phyloP scores from a whole-genome alignment of 2,797 vertebrate species.

The Microctenopoma lineatum region DNA sequence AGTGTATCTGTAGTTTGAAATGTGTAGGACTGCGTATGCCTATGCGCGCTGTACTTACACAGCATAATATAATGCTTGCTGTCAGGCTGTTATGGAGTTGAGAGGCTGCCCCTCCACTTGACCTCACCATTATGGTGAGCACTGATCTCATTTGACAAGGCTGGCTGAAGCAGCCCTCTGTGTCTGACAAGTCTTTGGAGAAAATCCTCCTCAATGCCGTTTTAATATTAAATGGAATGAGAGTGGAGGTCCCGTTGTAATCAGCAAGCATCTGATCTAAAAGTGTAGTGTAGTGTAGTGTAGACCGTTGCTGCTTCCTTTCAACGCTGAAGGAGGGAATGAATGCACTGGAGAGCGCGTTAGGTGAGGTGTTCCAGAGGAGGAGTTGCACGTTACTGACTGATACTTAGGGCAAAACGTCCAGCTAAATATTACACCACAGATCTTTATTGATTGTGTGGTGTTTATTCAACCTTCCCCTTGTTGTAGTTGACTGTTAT shows the following conservation, averaged over 20 bases:
- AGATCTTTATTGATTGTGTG: slow-evolving; percentile 50
- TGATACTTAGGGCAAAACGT: slow-evolving; percentile 10
- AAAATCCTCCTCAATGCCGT: slow-evolving; percentile 80
- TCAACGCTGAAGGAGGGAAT: slow-evolving; percentile 31
- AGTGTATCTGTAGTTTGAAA: slow-evolving; percentile 58
- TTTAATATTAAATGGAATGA: slow-evolving; percentile 79
- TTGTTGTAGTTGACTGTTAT: slow-evolving; percentile 54
- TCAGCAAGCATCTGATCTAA: slow-evolving; percentile 72
- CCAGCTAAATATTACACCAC: slow-evolving; percentile 22
- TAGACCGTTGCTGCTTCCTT: slow-evolving; percentile 40
- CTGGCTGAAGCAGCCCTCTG: slow-evolving; percentile 81
- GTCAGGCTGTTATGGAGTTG: slow-evolving; percentile 81
- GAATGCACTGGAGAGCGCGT: slow-evolving; percentile 43
- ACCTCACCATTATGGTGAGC: slow-evolving; percentile 86
- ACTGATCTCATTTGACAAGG: slow-evolving; percentile 88
- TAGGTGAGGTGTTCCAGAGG: slow-evolving; percentile 25
- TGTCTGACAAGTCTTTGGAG: slow-evolving; percentile 85
- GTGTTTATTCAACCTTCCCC: slow-evolving; percentile 53
- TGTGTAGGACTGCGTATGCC: slow-evolving; percentile 35
- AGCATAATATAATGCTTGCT: slow-evolving; percentile 74
- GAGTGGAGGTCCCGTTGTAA: slow-evolving; percentile 74
- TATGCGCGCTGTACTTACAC: slow-evolving; percentile 51
- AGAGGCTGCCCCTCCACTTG: slow-evolving; percentile 86
- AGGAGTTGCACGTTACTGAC: slow-evolving; percentile 27
- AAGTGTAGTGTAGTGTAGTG: slow-evolving; percentile 29